Percentiles rank a stretch among this genome's conserved stretches.
Conservation (phyloP, 1,140 invertebrate genomes). For the Magallana angulata region DNA sequence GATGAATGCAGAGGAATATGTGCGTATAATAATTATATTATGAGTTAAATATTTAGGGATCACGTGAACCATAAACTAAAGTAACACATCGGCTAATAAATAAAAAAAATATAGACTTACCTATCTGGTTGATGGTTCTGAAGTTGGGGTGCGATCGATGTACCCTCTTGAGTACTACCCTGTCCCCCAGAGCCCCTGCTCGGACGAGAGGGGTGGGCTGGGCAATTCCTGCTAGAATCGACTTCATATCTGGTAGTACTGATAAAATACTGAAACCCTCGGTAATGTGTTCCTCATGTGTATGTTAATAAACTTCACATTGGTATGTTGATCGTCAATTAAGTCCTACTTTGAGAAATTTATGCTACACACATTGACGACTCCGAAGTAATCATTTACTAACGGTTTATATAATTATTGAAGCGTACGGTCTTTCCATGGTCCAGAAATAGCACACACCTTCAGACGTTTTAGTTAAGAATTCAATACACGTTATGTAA, state of each 20-base stretch:
- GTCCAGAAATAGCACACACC: constrained; percentile 9
- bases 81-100: too few relatives aligned
- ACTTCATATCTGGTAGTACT: neutral
- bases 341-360: neutral
- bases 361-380: neutral
- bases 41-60: too few relatives aligned
- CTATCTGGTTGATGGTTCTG: constrained; percentile 18
- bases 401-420: constrained; percentile 23
- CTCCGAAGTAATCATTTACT: neutral
- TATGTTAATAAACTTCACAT: constrained; percentile 1
- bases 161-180: constrained; percentile 5
- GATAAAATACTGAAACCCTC: neutral
- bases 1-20: too few relatives aligned
- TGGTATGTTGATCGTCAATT: constrained; percentile 1
- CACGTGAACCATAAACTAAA: too few relatives aligned
- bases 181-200: constrained; percentile 8
- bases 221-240: constrained; percentile 33
- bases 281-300: neutral
- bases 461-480: neutral
- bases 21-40: too few relatives aligned
- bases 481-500: constrained; percentile 35
- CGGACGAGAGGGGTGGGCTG: constrained; percentile 24
- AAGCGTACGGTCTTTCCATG: neutral
- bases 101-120: neutral
- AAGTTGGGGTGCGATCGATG: constrained; percentile 37